Conservation (phyloP, 1,140 invertebrate genomes). For the Paralvinella palmiformis region DNA sequence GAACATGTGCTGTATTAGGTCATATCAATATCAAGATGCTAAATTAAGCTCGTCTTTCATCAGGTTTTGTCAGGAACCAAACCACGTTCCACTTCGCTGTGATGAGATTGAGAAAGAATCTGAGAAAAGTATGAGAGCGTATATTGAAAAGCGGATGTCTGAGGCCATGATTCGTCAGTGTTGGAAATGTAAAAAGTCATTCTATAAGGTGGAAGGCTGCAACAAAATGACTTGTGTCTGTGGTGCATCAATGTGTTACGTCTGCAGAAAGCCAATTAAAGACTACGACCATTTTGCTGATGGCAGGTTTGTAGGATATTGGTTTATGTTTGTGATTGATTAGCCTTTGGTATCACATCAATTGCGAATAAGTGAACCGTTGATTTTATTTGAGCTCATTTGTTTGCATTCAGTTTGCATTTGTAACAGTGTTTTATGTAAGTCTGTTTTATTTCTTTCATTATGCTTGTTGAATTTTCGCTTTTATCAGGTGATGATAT, state of each 20-base stretch:
- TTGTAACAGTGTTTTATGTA: no score
- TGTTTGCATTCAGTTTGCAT: no score
- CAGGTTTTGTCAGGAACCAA: slow-evolving; percentile 58
- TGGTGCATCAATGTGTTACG: slow-evolving; percentile 64
- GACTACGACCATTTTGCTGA: slow-evolving; percentile 61
- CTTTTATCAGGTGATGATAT: no score
- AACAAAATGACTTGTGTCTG: slow-evolving; percentile 67
- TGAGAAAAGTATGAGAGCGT: slow-evolving; percentile 54
- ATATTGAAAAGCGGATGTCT: slow-evolving; percentile 62
- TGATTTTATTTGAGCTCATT: no score
- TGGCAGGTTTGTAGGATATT: no score
- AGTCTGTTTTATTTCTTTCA: no score
- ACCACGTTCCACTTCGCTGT: slow-evolving; percentile 61
- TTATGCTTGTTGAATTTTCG: no score
- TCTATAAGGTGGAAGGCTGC: slow-evolving; percentile 63
- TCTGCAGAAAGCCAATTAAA: slow-evolving; percentile 58
- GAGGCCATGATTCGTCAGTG: slow-evolving; percentile 61
- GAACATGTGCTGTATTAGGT: no score
- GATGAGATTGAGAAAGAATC: slow-evolving; percentile 58
- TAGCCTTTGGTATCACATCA: no score
- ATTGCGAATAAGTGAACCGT: no score
- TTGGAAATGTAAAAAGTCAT: slow-evolving; percentile 56
- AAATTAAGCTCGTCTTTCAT: slow-evolving; percentile 23
- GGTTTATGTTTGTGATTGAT: no score
- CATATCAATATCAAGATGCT: neutral